Conservation (phyloP, 2,888 invertebrate genomes). For the Cremastobaeus sp. region DNA sequence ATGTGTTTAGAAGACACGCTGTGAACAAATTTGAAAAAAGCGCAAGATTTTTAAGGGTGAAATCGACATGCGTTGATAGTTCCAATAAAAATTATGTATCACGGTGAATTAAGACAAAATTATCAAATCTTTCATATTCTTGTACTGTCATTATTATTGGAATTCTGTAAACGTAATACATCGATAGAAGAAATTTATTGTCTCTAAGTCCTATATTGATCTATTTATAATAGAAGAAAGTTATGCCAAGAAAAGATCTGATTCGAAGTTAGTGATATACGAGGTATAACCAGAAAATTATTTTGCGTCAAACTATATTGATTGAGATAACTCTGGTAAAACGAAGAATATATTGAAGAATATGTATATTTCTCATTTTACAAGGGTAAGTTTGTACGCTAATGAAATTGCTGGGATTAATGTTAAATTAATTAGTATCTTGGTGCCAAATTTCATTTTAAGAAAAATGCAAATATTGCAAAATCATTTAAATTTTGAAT, state of each 20-base stretch:
- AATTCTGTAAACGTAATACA: conserved; percentile 23
- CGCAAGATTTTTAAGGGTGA: neutral
- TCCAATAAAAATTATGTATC: conserved; percentile 2
- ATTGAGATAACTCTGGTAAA: no score
- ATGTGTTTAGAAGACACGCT: no score
- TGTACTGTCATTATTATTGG: conserved; percentile 19
- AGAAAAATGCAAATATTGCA: neutral
- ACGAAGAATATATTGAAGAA: no score
- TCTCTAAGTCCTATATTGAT: conserved; percentile 13
- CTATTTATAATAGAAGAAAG: conserved; percentile 23
- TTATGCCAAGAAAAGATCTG: conserved; percentile 19
- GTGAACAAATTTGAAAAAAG: no score
- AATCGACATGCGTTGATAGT: conserved; percentile 3
- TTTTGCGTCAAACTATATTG: conserved; percentile 4
- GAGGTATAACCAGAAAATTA: neutral
- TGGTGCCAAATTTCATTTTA: conserved; percentile 36
- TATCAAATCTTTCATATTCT: conserved; percentile 31
- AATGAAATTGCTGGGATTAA: neutral
- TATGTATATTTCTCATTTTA: neutral
- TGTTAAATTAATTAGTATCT: conserved; percentile 9
- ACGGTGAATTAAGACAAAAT: conserved; percentile 1
- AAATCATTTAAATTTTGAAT: conserved; percentile 15
- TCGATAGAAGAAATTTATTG: neutral
- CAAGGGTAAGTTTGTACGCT: neutral
- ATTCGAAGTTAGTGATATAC: conserved; percentile 1